phyloP scores from a whole-genome alignment of 2,797 vertebrate species.

The Sebastes vulpes region DNA sequence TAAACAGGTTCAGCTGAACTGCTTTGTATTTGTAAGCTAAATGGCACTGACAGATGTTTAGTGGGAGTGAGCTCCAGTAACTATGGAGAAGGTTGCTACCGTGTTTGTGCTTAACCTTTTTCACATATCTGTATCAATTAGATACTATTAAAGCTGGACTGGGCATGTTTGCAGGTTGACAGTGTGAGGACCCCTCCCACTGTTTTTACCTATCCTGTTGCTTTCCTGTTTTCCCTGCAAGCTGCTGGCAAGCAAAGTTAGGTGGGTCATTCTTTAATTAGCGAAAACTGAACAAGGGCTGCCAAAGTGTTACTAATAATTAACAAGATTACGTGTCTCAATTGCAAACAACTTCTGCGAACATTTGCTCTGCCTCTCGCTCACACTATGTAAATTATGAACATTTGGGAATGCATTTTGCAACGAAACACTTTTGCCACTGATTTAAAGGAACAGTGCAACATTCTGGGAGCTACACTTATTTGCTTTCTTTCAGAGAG shows the following conservation, averaged over 20 bases:
- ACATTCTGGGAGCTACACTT: background rate
- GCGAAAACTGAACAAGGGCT: background rate
- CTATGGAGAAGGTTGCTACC: background rate
- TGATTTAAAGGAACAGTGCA: background rate
- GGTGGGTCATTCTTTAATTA: background rate
- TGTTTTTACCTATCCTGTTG: background rate
- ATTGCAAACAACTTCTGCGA: background rate
- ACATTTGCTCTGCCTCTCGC: background rate
- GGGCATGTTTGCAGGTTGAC: background rate
- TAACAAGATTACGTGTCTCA: background rate
- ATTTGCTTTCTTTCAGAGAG: background rate
- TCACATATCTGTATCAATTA: background rate
- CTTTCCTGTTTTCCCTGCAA: background rate
- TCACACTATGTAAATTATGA: background rate
- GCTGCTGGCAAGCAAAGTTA: background rate
- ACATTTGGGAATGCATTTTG: background rate
- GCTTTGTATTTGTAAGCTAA: background rate
- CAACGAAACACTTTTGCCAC: background rate
- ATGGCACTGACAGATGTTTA: conserved; percentile 32
- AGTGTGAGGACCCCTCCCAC: background rate
- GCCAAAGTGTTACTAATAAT: background rate
- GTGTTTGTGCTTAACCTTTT: background rate
- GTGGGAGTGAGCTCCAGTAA: conserved; percentile 27
- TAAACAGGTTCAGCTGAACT: background rate
- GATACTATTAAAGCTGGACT: conserved; percentile 17